Evolutionary conservation across 1,140 invertebrate species (phyloP), one percentile per base, ranked within the genome.

Genomic region (Trachymyrmex cornetzi): DNA sequence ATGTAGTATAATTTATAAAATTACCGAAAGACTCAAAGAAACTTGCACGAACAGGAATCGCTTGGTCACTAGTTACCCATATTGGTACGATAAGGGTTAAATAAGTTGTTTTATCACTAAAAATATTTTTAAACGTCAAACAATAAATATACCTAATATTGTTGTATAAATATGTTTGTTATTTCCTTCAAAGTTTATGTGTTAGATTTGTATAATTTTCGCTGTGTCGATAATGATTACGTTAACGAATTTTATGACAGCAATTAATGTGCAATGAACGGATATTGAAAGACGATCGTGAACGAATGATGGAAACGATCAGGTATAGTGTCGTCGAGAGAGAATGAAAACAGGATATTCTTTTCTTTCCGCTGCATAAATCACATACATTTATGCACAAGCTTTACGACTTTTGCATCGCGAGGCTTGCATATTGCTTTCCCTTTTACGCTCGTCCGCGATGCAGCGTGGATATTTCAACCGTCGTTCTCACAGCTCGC

Each of bases 381-480:
- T 82, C 69, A 77, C 55, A 16, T 22, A 69, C 87, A 55, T 87
- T 87, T 87, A 88, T 44, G n/a, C 38, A 27, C 44, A 14, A 44
- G 34, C 57, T 87, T 88, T 75, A 77, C 69, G 44, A 87, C 30
- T 85, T 59, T 64, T 44, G 3, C 71, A 22, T 50, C 57, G 2
- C 16, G 38, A 0, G 30, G 6, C 1, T 4, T 12, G 22, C 22
- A 59, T 77, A 61, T 5, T 38, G 22, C 2, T 16, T 30, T 24
- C 19, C 24, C 14, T 72, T 80, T 80, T 80, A 80, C 27, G 63
- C 61, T 44, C 48, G 61, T 67, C 44, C 50, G 77, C 61, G 48
- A 30, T 14, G 2, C 44, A 67, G 50, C 48, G 75, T 67, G 77
- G 63, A 59, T 79, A 77, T 77, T 82, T 88, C 81, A 80, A 27